Conservation (phyloP, 2,113 vertebrate genomes). For the Corydoras maculifer region DNA sequence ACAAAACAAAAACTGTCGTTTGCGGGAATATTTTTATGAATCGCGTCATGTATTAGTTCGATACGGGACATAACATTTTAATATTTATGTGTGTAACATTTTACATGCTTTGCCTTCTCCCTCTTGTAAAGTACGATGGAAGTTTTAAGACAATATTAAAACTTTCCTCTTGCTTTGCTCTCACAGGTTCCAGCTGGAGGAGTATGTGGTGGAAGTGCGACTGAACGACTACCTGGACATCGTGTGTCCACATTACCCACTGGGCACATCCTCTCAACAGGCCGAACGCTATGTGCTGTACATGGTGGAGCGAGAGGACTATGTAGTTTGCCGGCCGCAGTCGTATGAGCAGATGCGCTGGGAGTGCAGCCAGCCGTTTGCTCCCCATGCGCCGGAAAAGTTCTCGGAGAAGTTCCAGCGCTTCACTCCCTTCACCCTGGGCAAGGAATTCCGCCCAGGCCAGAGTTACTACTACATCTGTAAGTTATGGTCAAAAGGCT, state of each 20-base stretch:
- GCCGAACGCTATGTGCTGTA: slow-evolving; percentile 87
- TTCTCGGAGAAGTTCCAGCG: slow-evolving; percentile 93
- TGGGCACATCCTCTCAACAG: slow-evolving; percentile 59
- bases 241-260: slow-evolving; percentile 87
- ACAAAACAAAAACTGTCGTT: too few species aligned
- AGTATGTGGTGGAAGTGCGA: slow-evolving; percentile 74
- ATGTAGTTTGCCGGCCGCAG: slow-evolving; percentile 70
- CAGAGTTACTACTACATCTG: slow-evolving; percentile 96
- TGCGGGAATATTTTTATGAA: too few species aligned
- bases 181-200: slow-evolving; percentile 68
- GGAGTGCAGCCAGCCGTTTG: slow-evolving; percentile 81
- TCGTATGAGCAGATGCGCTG: slow-evolving; percentile 88
- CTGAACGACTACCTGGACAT: slow-evolving; percentile 93
- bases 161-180: not conserved
- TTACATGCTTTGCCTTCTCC: too few species aligned
- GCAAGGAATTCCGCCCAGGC: slow-evolving; percentile 88
- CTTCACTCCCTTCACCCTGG: slow-evolving; percentile 85
- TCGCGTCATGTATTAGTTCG: too few species aligned
- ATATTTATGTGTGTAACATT: too few species aligned
- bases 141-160: too few species aligned
- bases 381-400: slow-evolving; percentile 79
- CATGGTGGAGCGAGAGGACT: slow-evolving; percentile 82
- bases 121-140: too few species aligned
- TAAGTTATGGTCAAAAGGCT: slow-evolving; percentile 61
- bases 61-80: too few species aligned